Evolutionary conservation across 2,888 invertebrate species (phyloP), one percentile per base, ranked within the genome.

Genomic region (Yponomeuta sedellus): DNA sequence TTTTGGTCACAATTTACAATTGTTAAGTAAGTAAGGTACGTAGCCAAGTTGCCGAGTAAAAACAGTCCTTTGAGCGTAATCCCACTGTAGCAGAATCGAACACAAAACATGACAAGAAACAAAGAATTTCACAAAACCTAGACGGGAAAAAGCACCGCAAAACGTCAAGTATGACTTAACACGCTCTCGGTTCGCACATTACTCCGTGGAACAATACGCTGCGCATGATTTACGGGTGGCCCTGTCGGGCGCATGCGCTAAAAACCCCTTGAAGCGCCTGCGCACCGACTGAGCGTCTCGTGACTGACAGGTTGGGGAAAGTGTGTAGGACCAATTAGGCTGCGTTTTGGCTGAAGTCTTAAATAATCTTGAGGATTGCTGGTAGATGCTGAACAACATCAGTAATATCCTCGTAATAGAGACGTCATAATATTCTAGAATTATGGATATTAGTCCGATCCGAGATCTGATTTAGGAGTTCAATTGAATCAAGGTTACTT

Each of bases 171-270:
- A 52, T 16, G 44, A 16, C 44, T 52, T 12, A 52, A 52, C 44
- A 52, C 44, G 44, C 44, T 52, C 44, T 20, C 34, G 39, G 19
- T 62, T 62, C 62, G 39, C 62, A 62, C 62, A 62, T 28, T 62
- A 62, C n/a, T 62, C 10, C 28, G 62, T 39, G 62, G 34, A 62
- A 62, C 62, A 34, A 62, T 62, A 52, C 16, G 39, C 19, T n/a
- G 34, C 19, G 8, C 19, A 19, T 62, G 62, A 62, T 62, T 62
- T 62, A 62, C 16, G 34, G 10, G 59, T 20, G 59, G 59, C 20
- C 22, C 59, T 59, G 59, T 59, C 59, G 20, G 22, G 59, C 22
- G 59, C 59, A n/a, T 59, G 59, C 20, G 59, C 59, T 59, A 59
- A 59, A 59, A 59, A 59, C 59, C 11, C 20, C 25, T 19, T 22